Base-by-base conservation (phyloP, 2,888 invertebrate species). In the Drosophila algonquin region DNA sequence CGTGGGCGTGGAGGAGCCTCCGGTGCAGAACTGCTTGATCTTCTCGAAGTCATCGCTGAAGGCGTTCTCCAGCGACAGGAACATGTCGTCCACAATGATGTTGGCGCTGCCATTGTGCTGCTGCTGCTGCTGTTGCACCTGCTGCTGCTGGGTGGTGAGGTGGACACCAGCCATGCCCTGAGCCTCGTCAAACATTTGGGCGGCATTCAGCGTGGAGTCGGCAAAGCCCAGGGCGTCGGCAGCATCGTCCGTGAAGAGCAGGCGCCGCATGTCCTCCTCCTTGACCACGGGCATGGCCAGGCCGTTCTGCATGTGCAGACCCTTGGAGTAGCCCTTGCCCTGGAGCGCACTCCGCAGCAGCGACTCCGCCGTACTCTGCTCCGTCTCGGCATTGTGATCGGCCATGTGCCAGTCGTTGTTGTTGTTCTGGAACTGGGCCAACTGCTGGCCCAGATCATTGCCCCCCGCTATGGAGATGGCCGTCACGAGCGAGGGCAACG, bases 391-490 rank as follows among this genome's bases (percentile, higher is more conserved):
- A 92, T 96, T 96, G 91, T 96, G 95, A 90, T 96, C 95, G 63
- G 95, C 95, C 90, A 95, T 94, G 90, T 96, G 96, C 95, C 96
- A 96, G 91, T 96, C 96, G 91, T 96, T 96, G 91, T 96, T 96
- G 90, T 96, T 96, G 87, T 96, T 95, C 90, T 92, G 92, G 65
- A 92, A 92, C 65, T 92, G 92, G n/a, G 91, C 94, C 94, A 92
- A 93, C 94, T 94, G 94, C 93, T 91, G 90, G 51, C 85, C 90
- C 63, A 90, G 77, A 73, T 87, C 80, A 30, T 80, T 79, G 63
- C 84, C 78, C 1, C 82, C 79, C 2, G 87, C 83, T 55, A 88
- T 64, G 3, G 89, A 89, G 16, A 90, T 84, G 30, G 90, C 90
- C 1, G 91, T 91, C n/a, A 91, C 86, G 48, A 90, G 62, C 4